phyloP scores from a whole-genome alignment of 2,888 invertebrate genomes.

The Tipula vernalis region DNA sequence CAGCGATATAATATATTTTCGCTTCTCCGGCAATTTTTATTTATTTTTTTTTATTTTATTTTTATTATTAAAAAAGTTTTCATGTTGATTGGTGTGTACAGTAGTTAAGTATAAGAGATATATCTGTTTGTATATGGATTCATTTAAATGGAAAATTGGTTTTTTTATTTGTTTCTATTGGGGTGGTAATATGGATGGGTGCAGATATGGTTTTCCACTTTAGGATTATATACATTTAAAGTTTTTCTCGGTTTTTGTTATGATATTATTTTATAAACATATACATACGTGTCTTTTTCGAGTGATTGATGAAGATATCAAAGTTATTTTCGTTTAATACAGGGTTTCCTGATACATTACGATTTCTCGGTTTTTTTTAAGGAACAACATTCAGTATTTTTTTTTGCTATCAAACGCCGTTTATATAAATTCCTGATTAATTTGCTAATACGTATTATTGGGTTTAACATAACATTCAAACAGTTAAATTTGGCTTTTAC shows the following conservation, averaged over 20 bases:
- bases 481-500: no score
- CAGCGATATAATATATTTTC: constrained; percentile 4
- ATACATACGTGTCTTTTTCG: neutral
- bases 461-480: no score
- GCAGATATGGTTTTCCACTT: neutral
- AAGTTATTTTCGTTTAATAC: neutral
- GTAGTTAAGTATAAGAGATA: neutral
- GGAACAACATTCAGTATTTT: neutral
- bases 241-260: neutral
- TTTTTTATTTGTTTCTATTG: constrained; percentile 4
- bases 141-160: neutral
- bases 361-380: neutral
- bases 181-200: neutral
- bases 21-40: constrained; percentile 7
- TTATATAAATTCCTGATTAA: no score
- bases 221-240: neutral
- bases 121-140: neutral
- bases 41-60: neutral
- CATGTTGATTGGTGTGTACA: constrained; percentile 4
- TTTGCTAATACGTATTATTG: no score
- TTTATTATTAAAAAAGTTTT: constrained; percentile 4
- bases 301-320: neutral
- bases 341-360: neutral
- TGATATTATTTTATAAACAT: neutral
- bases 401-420: no score